Conservation (phyloP, 2,797 vertebrate genomes). For the Vultur gryphus region DNA sequence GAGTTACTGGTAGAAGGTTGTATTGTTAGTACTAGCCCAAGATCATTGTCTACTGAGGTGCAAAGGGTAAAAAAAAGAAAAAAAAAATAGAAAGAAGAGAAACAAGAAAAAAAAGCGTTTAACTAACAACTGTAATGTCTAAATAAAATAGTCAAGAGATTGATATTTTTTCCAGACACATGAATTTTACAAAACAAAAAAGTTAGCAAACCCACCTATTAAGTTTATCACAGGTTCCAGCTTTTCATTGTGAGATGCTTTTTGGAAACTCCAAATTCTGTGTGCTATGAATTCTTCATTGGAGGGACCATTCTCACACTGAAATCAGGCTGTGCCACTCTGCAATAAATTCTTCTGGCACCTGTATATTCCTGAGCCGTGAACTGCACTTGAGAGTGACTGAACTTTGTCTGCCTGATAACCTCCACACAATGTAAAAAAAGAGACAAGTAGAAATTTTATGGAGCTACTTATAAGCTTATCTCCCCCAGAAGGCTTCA, state of each 20-base stretch:
- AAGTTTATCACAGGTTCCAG: neutral
- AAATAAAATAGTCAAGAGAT: neutral
- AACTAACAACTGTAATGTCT: neutral
- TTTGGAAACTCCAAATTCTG: neutral
- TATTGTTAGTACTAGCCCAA: neutral
- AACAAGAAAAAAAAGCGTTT: neutral
- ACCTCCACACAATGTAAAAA: neutral
- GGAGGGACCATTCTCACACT: neutral
- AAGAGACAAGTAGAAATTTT: constrained; percentile 28
- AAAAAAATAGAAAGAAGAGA: neutral
- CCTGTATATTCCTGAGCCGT: neutral
- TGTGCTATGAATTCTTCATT: neutral
- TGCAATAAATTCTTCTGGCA: constrained; percentile 3
- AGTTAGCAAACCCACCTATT: neutral
- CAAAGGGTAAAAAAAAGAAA: neutral
- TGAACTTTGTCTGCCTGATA: constrained; percentile 49
- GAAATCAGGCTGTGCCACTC: neutral
- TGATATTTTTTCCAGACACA: neutral
- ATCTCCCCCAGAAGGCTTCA: constrained; percentile 2
- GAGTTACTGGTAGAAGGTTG: neutral
- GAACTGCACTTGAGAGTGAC: neutral
- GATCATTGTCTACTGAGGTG: neutral
- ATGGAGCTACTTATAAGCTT: constrained; percentile 43
- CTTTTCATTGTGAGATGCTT: neutral
- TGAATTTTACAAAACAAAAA: neutral